Evolutionary conservation across 2,888 invertebrate genomes (phyloP), one percentile per base, ranked within the genome.

Genomic region (Melanchra persicariae): DNA sequence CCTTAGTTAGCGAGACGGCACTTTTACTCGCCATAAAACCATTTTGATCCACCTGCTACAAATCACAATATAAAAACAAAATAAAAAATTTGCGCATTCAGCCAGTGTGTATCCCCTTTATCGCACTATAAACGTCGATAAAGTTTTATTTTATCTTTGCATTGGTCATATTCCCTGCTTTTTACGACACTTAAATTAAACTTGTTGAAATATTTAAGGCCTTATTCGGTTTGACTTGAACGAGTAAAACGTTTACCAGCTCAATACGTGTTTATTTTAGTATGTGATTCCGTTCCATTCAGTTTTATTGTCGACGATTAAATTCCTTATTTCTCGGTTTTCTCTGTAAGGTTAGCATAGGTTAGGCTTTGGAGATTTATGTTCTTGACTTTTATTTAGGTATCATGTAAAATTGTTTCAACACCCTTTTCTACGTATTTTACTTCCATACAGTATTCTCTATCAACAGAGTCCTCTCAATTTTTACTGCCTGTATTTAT

Each of bases 101-200:
- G n/a, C n/a, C 7, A 66, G 60, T 81, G 59, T 75, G 55, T 66
- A 60, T 63, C n/a, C 22, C 22, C 61, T 74, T 81, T 77, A 81
- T 70, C 57, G 58, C 60, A 63, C 59, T 67, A 79, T 80, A 72
- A 76, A 75, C 49, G 68, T 72, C 82, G 72, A 87, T 87, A 87
- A 87, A 87, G 77, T 87, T 87, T 88, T 87, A 87, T 85, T 81
- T 83, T 82, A 85, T 83, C 71, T 71, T 51, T 63, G 68, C 66
- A 81, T 82, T 77, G 79, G 79, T 74, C 83, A 85, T 84, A 83
- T 83, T 76, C 75, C 74, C 69, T 70, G 74, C 74, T 84, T 87
- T 88, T 88, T 86, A 87, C 76, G 75, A 76, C 55, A 59, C 43
- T 69, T 79, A 75, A 87, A 87, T 88, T 87, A 82, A 83, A 77